Evolutionary conservation across 2,888 invertebrate species (phyloP), one percentile per base, ranked within the genome.

Genomic region (Temnothorax unifasciatus): DNA sequence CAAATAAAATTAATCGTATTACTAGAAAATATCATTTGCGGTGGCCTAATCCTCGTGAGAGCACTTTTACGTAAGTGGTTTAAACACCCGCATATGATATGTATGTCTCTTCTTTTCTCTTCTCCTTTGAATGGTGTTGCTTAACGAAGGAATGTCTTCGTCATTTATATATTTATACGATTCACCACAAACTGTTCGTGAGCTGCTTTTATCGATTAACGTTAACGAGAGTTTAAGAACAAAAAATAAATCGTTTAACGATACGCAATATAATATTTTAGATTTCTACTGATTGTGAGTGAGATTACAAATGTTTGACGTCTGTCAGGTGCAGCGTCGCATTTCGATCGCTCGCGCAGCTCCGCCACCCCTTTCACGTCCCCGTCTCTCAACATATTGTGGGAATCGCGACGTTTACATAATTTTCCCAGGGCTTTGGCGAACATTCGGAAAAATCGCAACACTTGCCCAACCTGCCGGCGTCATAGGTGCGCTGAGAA

Each of bases 371-470:
- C 86, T 85, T 88, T 87, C 59, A 59, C 15, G 21, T 61, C 44
- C 41, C 54, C 75, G 44, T 29, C 21, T 9, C 47, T 77, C 71
- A 79, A 84, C 89, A 75, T 74, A 87, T 88, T 84, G 87, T 86
- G 85, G 85, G 88, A 88, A 89, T 83, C 85, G 84, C 82, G 82
- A 82, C 86, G 90, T 93, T 93, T 93, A 91, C 92, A 92, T 93
- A 92, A 93, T 93, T 92, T 92, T 90, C 91, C 90, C 92, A 90
- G 85, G 88, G 76, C 82, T 73, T 68, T 38, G 84, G 69, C 74
- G 90, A 91, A 90, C 89, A 88, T 90, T 91, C 89, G 89, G 34
- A 89, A 90, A 92, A 92, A 93, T 92, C 89, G 92, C 91, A 91
- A 93, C 92, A 91, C 91, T 92, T 91, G 89, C 86, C 88, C 85